Percentiles rank a stretch among this genome's conserved stretches.
Conservation (phyloP, 2,113 vertebrate genomes). For the cattle (Bos taurus) region DNA sequence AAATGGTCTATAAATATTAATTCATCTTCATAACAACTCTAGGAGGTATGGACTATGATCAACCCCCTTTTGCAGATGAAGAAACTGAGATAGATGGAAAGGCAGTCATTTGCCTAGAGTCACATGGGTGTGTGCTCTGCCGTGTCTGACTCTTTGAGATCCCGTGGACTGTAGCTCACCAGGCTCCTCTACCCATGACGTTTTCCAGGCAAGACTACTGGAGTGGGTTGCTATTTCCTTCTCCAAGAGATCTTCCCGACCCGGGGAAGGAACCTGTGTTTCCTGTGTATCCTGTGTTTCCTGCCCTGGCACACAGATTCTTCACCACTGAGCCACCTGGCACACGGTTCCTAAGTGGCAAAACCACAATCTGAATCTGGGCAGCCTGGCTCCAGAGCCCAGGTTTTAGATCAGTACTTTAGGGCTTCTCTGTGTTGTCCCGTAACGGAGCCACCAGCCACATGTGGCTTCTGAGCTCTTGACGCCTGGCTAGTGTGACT, state of each 20-base stretch:
- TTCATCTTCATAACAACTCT: not conserved
- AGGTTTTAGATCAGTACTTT: rapidly evolving
- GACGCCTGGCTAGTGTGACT: rapidly evolving
- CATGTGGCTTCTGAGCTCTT: rapidly evolving
- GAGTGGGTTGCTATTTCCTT: not conserved
- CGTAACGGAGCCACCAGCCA: rapidly evolving
- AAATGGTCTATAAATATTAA: not conserved
- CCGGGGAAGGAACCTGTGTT: not conserved
- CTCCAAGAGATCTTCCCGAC: not conserved
- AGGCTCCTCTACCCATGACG: not conserved
- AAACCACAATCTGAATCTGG: not conserved
- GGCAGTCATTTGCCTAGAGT: not conserved
- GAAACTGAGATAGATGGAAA: not conserved
- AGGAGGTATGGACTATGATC: not conserved
- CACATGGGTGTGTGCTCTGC: not conserved
- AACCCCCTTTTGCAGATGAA: not conserved
- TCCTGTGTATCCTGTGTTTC: not conserved
- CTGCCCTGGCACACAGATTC: not conserved
- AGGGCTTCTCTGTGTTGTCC: not conserved
- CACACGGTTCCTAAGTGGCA: not conserved
- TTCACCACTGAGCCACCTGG: not conserved
- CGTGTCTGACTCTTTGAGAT: not conserved
- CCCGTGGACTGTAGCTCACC: not conserved
- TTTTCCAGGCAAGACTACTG: not conserved
- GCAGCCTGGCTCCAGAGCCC: not conserved